phyloP scores from a whole-genome alignment of 1,140 invertebrate genomes.

The Drosophila virilis region DNA sequence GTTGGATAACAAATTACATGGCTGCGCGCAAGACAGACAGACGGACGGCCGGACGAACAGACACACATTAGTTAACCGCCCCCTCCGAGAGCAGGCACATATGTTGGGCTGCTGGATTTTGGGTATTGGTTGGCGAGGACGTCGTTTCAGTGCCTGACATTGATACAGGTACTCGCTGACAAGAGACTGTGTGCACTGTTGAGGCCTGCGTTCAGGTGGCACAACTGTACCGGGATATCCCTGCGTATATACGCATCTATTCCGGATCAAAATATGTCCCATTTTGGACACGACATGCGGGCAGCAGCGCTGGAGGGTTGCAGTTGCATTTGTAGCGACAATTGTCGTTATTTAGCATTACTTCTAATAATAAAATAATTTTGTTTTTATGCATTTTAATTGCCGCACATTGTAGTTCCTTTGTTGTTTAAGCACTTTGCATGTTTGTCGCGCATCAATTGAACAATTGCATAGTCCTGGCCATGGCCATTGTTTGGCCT shows the following conservation, averaged over 20 bases:
- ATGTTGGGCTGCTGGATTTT: conserved; percentile 50
- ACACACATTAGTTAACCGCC: conserved; percentile 55
- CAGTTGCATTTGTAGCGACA: conserved; percentile 32
- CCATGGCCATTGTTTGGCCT: conserved; percentile 16
- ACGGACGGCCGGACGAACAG: conserved; percentile 1
- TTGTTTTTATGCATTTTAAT: conserved; percentile 62
- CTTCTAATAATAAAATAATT: conserved; percentile 73
- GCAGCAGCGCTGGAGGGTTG: conserved; percentile 16
- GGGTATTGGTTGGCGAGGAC: background rate
- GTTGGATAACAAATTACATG: conserved; percentile 82
- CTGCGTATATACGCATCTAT: background rate
- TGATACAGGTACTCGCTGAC: conserved; percentile 76
- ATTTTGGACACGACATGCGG: conserved; percentile 51
- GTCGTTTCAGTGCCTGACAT: conserved; percentile 49
- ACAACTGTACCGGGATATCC: conserved; percentile 45
- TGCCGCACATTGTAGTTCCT: conserved; percentile 49
- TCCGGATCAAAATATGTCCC: background rate
- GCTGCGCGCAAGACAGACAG: conserved; percentile 51
- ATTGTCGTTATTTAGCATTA: conserved; percentile 63
- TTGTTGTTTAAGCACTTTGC: conserved; percentile 42
- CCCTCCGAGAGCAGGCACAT: conserved; percentile 59
- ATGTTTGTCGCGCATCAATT: conserved; percentile 70
- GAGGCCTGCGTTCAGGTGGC: conserved; percentile 53
- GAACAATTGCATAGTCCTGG: conserved; percentile 13
- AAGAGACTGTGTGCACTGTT: conserved; percentile 45